These are phyloP conservation scores for Tiliacea aurago DNA, from an alignment of 2,888 invertebrate species.

Conservation along the genomic window DNA sequence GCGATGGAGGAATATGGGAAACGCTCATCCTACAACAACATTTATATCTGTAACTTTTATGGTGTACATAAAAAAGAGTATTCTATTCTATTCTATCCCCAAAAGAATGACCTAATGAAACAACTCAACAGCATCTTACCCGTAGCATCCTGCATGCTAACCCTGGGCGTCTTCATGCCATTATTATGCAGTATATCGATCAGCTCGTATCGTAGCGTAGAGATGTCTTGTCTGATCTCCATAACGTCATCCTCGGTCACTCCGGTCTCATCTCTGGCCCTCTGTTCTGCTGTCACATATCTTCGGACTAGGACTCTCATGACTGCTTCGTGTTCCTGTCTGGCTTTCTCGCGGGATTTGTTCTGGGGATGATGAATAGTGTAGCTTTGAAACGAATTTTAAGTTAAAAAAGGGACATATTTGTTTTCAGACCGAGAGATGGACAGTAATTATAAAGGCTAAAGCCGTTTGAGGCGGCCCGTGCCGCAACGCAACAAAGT, in stretches of 20 bases:
- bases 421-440: neutral
- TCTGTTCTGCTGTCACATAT: slow-evolving; percentile 97
- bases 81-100: too few species aligned
- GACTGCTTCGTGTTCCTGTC: slow-evolving; percentile 94
- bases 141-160: slow-evolving; percentile 92
- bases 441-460: neutral
- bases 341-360: slow-evolving; percentile 93
- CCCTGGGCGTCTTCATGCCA: slow-evolving; percentile 95
- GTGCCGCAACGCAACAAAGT: too few species aligned
- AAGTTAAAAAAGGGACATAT: too few species aligned
- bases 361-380: slow-evolving; percentile 85
- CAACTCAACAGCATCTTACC: slow-evolving; percentile 78
- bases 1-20: neutral
- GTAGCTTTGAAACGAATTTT: too few species aligned
- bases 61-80: too few species aligned
- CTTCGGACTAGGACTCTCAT: slow-evolving; percentile 97
- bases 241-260: slow-evolving; percentile 99
- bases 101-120: neutral
- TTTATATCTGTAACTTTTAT: too few species aligned
- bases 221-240: slow-evolving; percentile 99
- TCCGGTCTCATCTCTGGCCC: slow-evolving; percentile 96
- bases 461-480: too few species aligned
- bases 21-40: too few species aligned
- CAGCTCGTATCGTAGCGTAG: slow-evolving; percentile 97
- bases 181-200: slow-evolving; percentile 97